Evolutionary conservation across 2,797 vertebrate genomes (phyloP).

Genomic region (Numenius phaeopus): DNA sequence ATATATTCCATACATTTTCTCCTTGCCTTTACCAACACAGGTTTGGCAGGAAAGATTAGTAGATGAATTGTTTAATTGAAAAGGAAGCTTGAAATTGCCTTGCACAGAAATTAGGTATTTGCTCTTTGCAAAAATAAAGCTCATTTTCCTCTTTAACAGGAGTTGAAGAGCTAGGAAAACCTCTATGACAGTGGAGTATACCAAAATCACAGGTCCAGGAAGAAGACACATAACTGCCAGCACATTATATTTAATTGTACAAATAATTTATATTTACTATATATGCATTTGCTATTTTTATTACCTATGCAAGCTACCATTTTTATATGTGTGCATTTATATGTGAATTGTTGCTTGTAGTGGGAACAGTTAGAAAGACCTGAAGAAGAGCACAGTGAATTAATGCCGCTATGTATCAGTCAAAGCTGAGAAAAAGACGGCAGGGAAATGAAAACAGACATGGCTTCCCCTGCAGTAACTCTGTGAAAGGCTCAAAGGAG

Average conservation of each 20-base stretch:
- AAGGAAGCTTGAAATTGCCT: neutral
- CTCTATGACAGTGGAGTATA: neutral
- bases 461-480: neutral
- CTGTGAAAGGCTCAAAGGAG: neutral
- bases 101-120: neutral
- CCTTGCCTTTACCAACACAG: neutral
- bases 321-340: rapidly evolving
- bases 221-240: neutral
- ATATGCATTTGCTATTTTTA: neutral
- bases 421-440: neutral
- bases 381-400: neutral
- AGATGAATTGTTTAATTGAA: neutral
- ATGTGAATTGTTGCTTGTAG: neutral
- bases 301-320: neutral
- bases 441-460: neutral
- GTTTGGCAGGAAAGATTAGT: neutral
- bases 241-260: neutral
- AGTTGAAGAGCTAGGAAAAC: neutral
- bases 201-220: neutral
- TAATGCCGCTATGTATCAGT: neutral
- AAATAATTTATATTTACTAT: neutral
- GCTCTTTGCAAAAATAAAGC: neutral
- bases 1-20: neutral
- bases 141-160: neutral
- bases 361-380: neutral